These are phyloP conservation scores for Passer montanus DNA, from an alignment of 2,113 vertebrate species.

Conservation along the genomic window DNA sequence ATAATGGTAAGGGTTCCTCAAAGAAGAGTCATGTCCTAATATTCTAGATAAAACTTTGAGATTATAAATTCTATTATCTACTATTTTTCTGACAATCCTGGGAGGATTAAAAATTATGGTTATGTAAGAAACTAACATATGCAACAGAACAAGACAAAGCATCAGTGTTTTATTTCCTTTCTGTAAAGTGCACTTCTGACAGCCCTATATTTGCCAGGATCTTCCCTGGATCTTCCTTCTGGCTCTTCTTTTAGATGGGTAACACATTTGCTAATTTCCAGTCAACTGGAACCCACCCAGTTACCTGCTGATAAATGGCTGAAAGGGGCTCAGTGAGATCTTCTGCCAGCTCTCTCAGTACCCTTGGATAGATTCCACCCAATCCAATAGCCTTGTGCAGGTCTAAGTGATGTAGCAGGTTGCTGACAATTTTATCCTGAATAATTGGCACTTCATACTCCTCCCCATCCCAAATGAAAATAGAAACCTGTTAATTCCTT, in stretches of 20 bases:
- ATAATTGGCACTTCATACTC: background rate
- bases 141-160: background rate
- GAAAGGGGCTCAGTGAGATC: background rate
- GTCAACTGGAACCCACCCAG: background rate
- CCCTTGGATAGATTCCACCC: background rate
- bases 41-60: background rate
- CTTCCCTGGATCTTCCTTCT: background rate
- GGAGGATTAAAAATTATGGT: background rate
- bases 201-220: background rate
- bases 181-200: background rate
- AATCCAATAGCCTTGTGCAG: background rate
- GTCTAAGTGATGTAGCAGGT: background rate
- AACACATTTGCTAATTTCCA: background rate
- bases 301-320: background rate
- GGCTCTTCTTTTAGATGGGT: background rate
- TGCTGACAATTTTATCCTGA: background rate
- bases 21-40: background rate
- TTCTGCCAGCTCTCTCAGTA: background rate
- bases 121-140: background rate
- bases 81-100: background rate
- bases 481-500: background rate
- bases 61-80: background rate
- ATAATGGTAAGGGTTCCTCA: background rate
- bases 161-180: background rate
- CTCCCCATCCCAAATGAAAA: background rate